These are phyloP conservation scores for Edolisoma coerulescens DNA, from an alignment of 2,113 vertebrate genomes.

Conservation along the genomic window DNA sequence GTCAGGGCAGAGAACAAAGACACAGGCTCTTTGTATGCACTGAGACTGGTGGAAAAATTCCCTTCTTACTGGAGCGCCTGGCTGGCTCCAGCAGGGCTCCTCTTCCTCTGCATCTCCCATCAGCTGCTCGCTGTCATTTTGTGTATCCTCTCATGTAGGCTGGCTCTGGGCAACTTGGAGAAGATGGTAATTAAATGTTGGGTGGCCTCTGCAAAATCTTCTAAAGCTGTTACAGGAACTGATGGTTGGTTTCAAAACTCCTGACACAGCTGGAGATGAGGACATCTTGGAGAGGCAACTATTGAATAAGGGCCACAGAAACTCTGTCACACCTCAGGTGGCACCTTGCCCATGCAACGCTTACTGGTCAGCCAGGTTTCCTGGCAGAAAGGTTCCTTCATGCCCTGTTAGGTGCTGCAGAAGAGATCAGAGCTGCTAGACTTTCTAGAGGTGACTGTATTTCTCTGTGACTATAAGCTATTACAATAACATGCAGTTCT, in stretches of 20 bases:
- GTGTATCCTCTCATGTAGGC: background rate
- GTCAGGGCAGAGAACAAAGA: constrained; percentile 29
- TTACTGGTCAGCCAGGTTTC: background rate
- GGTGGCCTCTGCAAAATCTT: background rate
- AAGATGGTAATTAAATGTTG: background rate
- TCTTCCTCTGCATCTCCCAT: background rate
- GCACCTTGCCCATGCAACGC: background rate
- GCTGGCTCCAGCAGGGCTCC: background rate
- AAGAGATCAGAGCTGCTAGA: background rate
- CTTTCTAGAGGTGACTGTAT: background rate
- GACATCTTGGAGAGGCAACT: background rate
- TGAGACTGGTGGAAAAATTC: background rate
- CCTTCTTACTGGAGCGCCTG: rapidly evolving
- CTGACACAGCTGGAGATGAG: background rate
- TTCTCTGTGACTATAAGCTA: background rate
- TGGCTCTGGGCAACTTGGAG: background rate
- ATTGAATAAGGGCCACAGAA: background rate
- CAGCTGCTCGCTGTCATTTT: background rate
- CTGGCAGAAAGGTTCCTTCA: background rate
- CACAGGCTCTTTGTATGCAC: background rate
- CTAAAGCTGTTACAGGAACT: background rate
- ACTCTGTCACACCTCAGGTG: background rate
- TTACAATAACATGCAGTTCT: background rate
- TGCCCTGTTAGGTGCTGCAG: background rate
- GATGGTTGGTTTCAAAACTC: background rate